Conservation (phyloP, 2,888 invertebrate species). For the Cerastis leucographa region DNA sequence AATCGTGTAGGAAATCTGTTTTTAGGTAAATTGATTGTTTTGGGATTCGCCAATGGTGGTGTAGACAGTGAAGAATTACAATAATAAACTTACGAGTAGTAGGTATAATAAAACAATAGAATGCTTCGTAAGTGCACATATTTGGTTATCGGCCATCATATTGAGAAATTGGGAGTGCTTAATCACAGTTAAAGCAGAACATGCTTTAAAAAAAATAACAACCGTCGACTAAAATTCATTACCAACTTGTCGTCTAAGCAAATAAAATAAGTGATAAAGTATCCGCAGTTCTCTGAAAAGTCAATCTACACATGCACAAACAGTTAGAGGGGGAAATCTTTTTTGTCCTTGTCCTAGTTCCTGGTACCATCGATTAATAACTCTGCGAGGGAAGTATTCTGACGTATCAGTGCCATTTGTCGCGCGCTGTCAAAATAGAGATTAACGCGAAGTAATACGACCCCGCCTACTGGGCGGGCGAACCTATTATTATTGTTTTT, state of each 20-base stretch:
- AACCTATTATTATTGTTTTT: conserved; percentile 44
- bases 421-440: conserved; percentile 88
- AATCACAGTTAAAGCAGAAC: neutral
- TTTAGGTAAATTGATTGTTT: conserved; percentile 11
- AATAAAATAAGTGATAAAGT: conserved; percentile 64
- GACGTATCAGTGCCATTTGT: conserved; percentile 84
- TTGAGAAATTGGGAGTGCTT: neutral
- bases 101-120: neutral
- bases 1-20: conserved; percentile 46
- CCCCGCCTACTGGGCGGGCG: conserved; percentile 84
- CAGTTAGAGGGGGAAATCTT: conserved; percentile 72
- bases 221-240: conserved; percentile 11
- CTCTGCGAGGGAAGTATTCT: conserved; percentile 61
- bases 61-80: neutral
- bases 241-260: conserved; percentile 45
- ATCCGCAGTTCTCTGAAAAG: conserved; percentile 64
- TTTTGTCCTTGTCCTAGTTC: conserved; percentile 74
- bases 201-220: neutral
- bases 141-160: neutral
- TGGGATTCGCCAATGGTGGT: conserved; percentile 31
- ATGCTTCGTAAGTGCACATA: neutral
- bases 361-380: conserved; percentile 82
- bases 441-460: conserved; percentile 84
- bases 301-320: conserved; percentile 76
- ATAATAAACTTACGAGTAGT: neutral